Evolutionary conservation across 2,113 vertebrate species (phyloP).

Genomic region (Hipposideros armiger): DNA sequence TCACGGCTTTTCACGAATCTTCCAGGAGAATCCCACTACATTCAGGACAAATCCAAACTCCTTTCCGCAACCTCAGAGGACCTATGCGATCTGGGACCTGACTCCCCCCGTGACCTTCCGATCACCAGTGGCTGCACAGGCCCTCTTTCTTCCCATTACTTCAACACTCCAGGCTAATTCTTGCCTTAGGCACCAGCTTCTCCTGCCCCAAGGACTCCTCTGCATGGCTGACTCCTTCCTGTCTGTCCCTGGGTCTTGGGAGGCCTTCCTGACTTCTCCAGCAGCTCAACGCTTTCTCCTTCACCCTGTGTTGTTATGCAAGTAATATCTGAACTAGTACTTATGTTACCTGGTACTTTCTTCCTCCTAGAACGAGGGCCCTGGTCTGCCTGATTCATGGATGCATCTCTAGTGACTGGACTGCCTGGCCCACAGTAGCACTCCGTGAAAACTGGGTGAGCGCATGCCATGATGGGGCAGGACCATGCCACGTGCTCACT

Average conservation of each 20-base stretch:
- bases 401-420: not conserved
- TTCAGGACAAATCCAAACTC: not conserved
- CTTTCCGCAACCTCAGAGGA: not conserved
- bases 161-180: not conserved
- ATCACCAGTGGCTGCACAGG: not conserved
- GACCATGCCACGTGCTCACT: too few species aligned
- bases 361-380: not conserved
- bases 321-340: not conserved
- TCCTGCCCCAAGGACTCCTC: not conserved
- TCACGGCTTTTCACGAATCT: not conserved
- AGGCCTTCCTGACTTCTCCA: not conserved
- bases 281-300: not conserved
- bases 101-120: not conserved
- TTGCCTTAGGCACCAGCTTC: not conserved
- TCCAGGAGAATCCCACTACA: not conserved
- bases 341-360: not conserved
- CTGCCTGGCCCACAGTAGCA: not conserved
- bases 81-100: not conserved
- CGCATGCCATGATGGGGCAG: too few species aligned
- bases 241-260: not conserved
- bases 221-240: not conserved
- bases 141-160: not conserved
- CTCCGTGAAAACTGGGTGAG: not conserved
- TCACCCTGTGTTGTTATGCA: not conserved
- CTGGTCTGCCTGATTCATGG: not conserved